Conservation (phyloP, 2,797 vertebrate genomes). For the Epinephelus malabaricus region DNA sequence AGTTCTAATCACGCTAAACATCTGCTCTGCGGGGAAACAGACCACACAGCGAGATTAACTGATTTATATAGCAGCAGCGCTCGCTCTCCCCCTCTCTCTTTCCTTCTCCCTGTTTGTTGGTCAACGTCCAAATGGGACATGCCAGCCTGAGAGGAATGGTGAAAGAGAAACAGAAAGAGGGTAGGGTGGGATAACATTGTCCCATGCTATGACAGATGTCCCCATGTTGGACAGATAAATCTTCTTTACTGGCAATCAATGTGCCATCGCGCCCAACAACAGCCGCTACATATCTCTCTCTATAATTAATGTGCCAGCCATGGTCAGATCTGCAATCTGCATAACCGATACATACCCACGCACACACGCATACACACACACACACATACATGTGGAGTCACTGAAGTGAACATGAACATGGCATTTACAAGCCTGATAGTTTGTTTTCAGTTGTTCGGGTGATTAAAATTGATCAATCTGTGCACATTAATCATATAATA, state of each 20-base stretch:
- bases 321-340: conserved; percentile 59
- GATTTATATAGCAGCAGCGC: conserved; percentile 54
- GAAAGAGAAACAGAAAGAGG: conserved; percentile 58
- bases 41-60: conserved; percentile 66
- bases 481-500: not conserved
- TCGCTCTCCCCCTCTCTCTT: conserved; percentile 3
- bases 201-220: conserved; percentile 78
- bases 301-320: conserved; percentile 74
- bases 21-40: conserved; percentile 68
- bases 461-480: conserved; percentile 3
- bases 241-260: conserved; percentile 83
- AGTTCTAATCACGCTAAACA: conserved; percentile 78
- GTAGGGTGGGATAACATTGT: conserved; percentile 57
- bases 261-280: conserved; percentile 69
- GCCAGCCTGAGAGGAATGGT: conserved; percentile 53
- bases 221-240: conserved; percentile 77
- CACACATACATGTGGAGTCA: conserved; percentile 14
- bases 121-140: conserved; percentile 59
- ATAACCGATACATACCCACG: conserved; percentile 43
- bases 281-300: conserved; percentile 68
- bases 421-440: conserved; percentile 11
- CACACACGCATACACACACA: conserved; percentile 21
- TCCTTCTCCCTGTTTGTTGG: conserved; percentile 58
- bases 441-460: conserved; percentile 18
- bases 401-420: conserved; percentile 7